These are phyloP conservation scores for Salvator merianae DNA, from an alignment of 2,113 vertebrate species.

Conservation along the genomic window DNA sequence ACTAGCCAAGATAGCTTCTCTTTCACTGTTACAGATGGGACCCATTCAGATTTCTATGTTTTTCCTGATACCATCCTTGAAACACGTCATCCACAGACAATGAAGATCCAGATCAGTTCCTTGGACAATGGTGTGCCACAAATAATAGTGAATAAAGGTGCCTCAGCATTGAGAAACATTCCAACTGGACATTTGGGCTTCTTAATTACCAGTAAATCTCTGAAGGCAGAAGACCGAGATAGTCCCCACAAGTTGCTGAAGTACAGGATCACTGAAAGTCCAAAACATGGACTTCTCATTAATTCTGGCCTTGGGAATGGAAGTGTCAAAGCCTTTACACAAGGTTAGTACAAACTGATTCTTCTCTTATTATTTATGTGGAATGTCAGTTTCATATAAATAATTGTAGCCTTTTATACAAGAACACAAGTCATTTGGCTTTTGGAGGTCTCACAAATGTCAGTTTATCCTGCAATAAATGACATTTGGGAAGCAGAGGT, in stretches of 20 bases:
- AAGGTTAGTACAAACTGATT: constrained; percentile 71
- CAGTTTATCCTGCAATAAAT: neutral
- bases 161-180: constrained; percentile 53
- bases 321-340: constrained; percentile 76
- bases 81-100: constrained; percentile 62
- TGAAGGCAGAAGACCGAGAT: constrained; percentile 66
- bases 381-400: neutral
- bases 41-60: constrained; percentile 64
- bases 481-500: neutral
- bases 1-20: constrained; percentile 68
- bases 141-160: constrained; percentile 64
- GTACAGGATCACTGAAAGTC: constrained; percentile 76
- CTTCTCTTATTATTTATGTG: neutral
- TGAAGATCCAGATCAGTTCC: constrained; percentile 65
- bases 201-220: constrained; percentile 65
- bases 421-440: neutral
- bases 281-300: constrained; percentile 77
- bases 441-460: neutral
- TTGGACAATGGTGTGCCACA: constrained; percentile 58
- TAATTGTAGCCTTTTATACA: neutral
- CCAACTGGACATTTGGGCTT: constrained; percentile 62
- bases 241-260: constrained; percentile 73
- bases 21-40: constrained; percentile 70
- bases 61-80: constrained; percentile 61
- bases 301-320: constrained; percentile 74